phyloP scores from a whole-genome alignment of 2,113 vertebrate genomes.

The Noctilio leporinus region DNA sequence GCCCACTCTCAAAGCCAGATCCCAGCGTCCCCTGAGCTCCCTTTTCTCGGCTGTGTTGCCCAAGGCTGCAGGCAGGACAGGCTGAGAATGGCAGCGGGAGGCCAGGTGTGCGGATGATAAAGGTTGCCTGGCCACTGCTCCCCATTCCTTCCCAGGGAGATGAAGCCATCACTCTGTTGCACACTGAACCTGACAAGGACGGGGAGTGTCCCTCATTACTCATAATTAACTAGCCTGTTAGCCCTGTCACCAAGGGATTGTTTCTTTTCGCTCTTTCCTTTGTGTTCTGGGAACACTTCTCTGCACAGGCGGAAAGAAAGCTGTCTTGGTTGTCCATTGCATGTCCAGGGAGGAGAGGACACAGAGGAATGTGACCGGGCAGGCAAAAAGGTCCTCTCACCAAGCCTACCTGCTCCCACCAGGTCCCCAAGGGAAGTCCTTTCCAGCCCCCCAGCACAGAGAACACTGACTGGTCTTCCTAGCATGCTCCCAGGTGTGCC shows the following conservation, averaged over 20 bases:
- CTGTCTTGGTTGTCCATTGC: background rate
- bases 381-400: background rate
- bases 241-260: background rate
- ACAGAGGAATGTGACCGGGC: background rate
- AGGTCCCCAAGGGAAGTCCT: background rate
- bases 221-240: background rate
- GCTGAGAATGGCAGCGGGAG: background rate
- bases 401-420: background rate
- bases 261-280: background rate
- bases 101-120: background rate
- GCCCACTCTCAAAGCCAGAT: background rate
- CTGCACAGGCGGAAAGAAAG: background rate
- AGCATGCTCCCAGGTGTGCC: background rate
- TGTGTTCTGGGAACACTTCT: background rate
- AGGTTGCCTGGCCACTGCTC: accelerated
- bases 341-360: background rate
- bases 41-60: background rate
- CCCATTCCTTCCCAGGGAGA: background rate
- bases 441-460: background rate
- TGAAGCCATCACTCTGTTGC: background rate
- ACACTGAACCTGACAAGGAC: background rate
- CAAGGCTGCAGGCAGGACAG: background rate
- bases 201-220: background rate
- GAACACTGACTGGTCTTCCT: accelerated
- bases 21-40: accelerated